A percentile compares a stretch with the other conserved stretches of the same genome.
Evolutionary conservation across 2,888 invertebrate species (phyloP).

Genomic region (Chouioia cunea): DNA sequence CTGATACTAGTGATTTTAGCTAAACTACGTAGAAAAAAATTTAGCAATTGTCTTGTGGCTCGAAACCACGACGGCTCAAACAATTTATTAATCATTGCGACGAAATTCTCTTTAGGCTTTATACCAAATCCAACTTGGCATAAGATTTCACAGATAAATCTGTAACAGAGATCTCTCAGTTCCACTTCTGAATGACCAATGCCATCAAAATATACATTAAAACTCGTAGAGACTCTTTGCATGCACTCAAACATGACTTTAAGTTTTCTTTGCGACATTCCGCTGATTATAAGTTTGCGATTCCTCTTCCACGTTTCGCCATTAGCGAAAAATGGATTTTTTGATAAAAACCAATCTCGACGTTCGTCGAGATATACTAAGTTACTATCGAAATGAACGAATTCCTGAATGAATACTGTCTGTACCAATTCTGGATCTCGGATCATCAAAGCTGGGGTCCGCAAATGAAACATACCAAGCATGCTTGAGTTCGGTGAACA

Average conservation of each 20-base stretch:
- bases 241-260: conserved; percentile 28
- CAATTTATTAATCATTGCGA: conserved; percentile 33
- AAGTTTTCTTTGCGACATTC: conserved; percentile 40
- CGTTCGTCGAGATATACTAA: neutral
- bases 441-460: conserved; percentile 37
- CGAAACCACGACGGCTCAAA: conserved; percentile 51
- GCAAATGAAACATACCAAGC: conserved; percentile 39
- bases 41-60: conserved; percentile 32
- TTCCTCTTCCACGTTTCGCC: conserved; percentile 29
- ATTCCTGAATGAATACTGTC: conserved; percentile 51
- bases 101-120: conserved; percentile 51
- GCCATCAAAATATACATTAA: conserved; percentile 25
- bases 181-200: conserved; percentile 47
- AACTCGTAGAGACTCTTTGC: conserved; percentile 19
- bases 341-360: conserved; percentile 23
- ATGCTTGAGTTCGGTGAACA: conserved; percentile 21
- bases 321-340: conserved; percentile 39
- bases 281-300: conserved; percentile 7
- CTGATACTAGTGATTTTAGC: conserved; percentile 34
- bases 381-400: conserved; percentile 29
- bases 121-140: conserved; percentile 55
- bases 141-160: conserved; percentile 56
- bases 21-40: conserved; percentile 48
- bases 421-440: conserved; percentile 44
- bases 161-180: conserved; percentile 51